Base-by-base conservation (phyloP, 1,140 invertebrate species). In the Trachymyrmex septentrionalis region DNA sequence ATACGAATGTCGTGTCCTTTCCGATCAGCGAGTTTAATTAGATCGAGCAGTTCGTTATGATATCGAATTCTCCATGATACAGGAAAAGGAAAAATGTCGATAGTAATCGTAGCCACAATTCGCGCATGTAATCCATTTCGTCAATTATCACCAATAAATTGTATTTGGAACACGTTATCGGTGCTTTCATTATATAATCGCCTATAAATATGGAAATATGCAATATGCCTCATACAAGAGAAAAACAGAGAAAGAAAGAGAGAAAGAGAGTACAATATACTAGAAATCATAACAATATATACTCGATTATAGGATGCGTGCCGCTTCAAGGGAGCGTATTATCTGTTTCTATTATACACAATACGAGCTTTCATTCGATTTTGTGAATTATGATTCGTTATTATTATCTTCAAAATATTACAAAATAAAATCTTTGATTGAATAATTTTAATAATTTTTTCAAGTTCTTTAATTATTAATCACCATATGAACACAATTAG, bases 61-160 rank as follows among this genome's bases (percentile, higher is more conserved):
- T 88, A 73, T 78, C 66, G 80, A 88, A 78, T 85, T 77, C 38
- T 53, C 19, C 27, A 59, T 86, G 50, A 78, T 86, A 55, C 24
- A 14, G 50, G 12, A 19, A 48, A 59, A 85, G 44, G 66, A 71
- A 81, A 69, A 69, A 75, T 63, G 16, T 9, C 16, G 64, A 76
- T 38, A 21, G 30, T 59, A 53, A 71, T 84, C 64, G 38, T 12
- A 55, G 27, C 34, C 34, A 21, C n/a, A 50, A 85, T 77, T 64
- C 82, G 16, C 75, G 73, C 27, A 38, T 85, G 50, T 88, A 89
- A 89, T 86, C 69, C 27, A 24, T 55, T 88, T 88, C 34, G 19
- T 88, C 67, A 66, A 75, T 89, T 88, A 88, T 88, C 71, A 38
- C 61, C 55, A n/a, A 88, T 88, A 88, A 88, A 89, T 86, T 78